Base-by-base conservation (phyloP, 2,797 vertebrate species). In the Acipenser transmontanus region DNA sequence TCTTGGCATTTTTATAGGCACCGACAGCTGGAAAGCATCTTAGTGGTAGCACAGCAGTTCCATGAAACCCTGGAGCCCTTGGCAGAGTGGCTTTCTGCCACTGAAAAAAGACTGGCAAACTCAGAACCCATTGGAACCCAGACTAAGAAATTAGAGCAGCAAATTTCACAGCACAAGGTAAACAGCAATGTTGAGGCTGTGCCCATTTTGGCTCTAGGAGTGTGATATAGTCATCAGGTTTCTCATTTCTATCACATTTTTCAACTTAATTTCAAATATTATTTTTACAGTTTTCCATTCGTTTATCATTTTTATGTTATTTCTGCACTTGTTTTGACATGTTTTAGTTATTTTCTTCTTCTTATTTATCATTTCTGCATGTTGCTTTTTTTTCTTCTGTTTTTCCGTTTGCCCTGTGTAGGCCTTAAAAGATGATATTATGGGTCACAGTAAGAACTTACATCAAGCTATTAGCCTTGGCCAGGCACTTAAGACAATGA, bases 111-210 rank as follows among this genome's bases (percentile, higher is more conserved):
- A 61, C 89, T 99, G 49, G 85, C 87, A 10, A 93, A 94, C 76
- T 91, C 92, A 3, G 97, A 99, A 65, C 95, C 96, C 67, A 86
- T 95, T 62, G 97, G 97, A 73, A 99, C 96, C 0, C 94, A 98
- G 76, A 92, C 93, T 0, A 83, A 88, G 50, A 98, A 94, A 73
- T 85, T 99, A n/a, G 88, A 95, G 65, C 87, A 95, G 72, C 97
- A 99, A 71, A 98, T 99, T 76, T 71, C 86, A 64, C 93, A 94
- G 71, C 95, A 98, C 72, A 96, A 95, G 90, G 97, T 99, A 78
- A 17, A 47, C 6, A 34, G 50, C 11, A 0, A 34, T 34, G 34
- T 34, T 34, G 34, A 34, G 34, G 34, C 34, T 34, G 34, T 4
- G 34, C 34, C 34, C 34, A 34, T 34, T 34, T 34, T 34, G 34